These are phyloP conservation scores for Dryomyza anilis DNA, from an alignment of 2,888 invertebrate genomes.

Conservation along the genomic window DNA sequence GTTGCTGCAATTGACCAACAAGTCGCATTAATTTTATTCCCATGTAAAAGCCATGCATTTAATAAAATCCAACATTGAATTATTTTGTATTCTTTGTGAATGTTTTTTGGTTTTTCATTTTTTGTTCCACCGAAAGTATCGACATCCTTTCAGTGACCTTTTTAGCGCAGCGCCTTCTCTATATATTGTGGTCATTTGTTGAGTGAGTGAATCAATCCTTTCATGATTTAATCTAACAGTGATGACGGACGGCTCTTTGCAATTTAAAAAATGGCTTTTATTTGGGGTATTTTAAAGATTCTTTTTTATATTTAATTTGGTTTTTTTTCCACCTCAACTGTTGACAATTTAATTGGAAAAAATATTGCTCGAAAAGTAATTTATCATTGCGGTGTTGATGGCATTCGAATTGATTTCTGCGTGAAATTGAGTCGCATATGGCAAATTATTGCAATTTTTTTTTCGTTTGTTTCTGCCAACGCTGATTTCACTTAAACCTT, in stretches of 20 bases:
- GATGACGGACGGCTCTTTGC: too few relatives aligned
- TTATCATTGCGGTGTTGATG: constrained; percentile 43
- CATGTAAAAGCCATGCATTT: not conserved
- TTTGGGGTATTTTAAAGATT: not conserved
- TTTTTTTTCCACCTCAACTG: constrained; percentile 10
- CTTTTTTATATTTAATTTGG: constrained; percentile 7
- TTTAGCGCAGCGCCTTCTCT: not conserved
- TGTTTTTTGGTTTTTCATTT: not conserved
- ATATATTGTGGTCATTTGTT: constrained; percentile 26
- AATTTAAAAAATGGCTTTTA: too few relatives aligned
- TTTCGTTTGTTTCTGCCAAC: too few relatives aligned
- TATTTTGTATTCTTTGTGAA: not conserved
- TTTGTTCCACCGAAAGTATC: not conserved
- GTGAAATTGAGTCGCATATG: constrained; percentile 24
- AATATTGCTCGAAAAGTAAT: constrained; percentile 39
- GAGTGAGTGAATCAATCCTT: constrained; percentile 18
- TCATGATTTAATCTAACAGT: constrained; percentile 26
- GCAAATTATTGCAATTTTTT: constrained; percentile 7
- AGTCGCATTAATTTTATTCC: not conserved
- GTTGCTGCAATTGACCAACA: not conserved
- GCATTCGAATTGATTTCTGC: constrained; percentile 36
- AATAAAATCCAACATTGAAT: not conserved
- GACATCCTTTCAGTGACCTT: not conserved
- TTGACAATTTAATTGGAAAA: constrained; percentile 12
- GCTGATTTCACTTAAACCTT: too few relatives aligned